Evolutionary conservation across 2,797 vertebrate species (phyloP), one percentile per base, ranked within the genome.

Genomic region (Melanotaenia pygmaea): DNA sequence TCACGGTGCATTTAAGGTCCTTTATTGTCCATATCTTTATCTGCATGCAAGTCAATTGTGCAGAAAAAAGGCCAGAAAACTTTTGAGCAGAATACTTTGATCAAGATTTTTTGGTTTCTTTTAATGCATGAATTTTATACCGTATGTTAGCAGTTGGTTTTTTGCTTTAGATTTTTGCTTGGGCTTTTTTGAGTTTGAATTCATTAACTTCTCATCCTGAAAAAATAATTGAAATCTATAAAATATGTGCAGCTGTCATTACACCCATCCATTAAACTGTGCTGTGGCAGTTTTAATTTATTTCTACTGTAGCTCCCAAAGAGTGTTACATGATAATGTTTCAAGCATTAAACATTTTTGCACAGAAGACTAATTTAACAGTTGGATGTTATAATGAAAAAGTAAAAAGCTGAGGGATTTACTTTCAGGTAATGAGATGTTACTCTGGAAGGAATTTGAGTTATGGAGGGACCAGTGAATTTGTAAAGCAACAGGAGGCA

Each of bases 401-500:
- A 7, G 10, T 0, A 56, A 53, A 65, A 54, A 56, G 34, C 24
- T 43, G 20, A 6, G 22, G 5, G 38, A 43, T 43, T 56, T 16
- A 22, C 9, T 24, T 70, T 56, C 6, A 58, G 64, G 56, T 40
- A 24, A 11, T 12, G 37, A 38, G 38, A 51, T 63, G 40, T 63
- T n/a, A 5, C 37, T 13, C 14, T 24, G 22, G 35, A 57, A 24
- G n/a, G n/a, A 64, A 45, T 47, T 71, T 11, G 43, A 63, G 56
- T 45, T 45, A 40, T 22, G 34, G 30, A 20, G 24, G 51, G 30
- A 51, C 32, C 10, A 53, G 37, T 34, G 51, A 57, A 53, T 37
- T 62, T 67, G 28, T 53, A 6, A 30, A 65, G 7, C 34, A 62
- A 51, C 56, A 65, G 5, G 32, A 54, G 53, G 30, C 8, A 38